Evolutionary conservation across 2,797 vertebrate genomes (phyloP), one percentile per base, ranked within the genome.

Genomic region (Karalla daura): DNA sequence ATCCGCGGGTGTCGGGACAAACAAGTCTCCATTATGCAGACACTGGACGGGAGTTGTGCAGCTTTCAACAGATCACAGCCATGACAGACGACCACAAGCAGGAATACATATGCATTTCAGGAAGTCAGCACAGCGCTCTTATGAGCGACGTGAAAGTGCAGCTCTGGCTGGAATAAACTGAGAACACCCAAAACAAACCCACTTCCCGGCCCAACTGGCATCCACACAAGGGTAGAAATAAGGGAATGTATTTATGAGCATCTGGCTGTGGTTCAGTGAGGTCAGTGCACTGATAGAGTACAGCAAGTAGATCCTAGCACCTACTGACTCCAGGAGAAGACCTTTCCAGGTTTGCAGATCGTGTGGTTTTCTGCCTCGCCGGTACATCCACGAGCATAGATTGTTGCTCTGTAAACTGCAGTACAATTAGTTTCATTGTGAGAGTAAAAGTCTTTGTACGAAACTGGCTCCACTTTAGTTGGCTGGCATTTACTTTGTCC

Each of bases 131-230:
- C 86, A 76, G 86, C 76, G 79, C 87, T 91, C 89, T 85, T 88
- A 78, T 88, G 83, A 89, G 84, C 80, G 87, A 90, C 11, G 78
- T 87, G 70, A 88, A 92, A 86, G 81, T 56, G 21, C 60, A 39
- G 78, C 62, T 78, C 84, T 84, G 80, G 86, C 70, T 86, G 89
- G 79, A 90, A 85, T 81, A 81, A 75, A 75, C 70, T 25, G 78
- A 88, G 85, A 90, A 90, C 89, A 91, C 90, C 90, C 92, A 93
- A 93, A 93, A 92, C 91, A 93, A 94, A 93, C 92, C 92, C 76
- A 78, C 83, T 88, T 86, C 81, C 78, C 52, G 50, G 78, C 70
- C 80, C 74, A 89, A 78, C 88, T 93, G 93, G 92, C 89, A 89
- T 79, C 73, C 59, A 80, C 80, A 81, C 87, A 74, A 81, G 85